A percentile compares a stretch with the other conserved stretches of the same genome.
Evolutionary conservation across 2,797 vertebrate genomes (phyloP).

Genomic region (Tarsius wallacei): DNA sequence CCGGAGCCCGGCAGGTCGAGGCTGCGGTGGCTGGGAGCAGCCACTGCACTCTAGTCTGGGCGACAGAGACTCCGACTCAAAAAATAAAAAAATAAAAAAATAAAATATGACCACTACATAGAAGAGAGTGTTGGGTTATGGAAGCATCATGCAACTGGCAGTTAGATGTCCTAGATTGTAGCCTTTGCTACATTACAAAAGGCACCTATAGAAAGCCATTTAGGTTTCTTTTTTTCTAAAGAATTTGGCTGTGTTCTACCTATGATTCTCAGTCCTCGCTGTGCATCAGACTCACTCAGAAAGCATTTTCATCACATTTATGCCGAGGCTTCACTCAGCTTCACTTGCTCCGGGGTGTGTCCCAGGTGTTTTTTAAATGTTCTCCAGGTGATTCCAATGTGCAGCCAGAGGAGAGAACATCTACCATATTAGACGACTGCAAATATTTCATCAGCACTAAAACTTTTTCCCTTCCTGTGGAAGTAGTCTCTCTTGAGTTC

Average conservation of each 20-base stretch:
- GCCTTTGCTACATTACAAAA: not conserved
- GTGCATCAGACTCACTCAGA: not conserved
- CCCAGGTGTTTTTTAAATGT: not conserved
- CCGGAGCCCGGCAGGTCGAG: too few species aligned
- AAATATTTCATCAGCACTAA: not conserved
- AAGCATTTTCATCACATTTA: not conserved
- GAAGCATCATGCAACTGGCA: not conserved
- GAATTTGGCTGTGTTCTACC: not conserved
- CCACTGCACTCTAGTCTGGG: too few species aligned
- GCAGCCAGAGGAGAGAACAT: not conserved
- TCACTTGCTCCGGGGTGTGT: not conserved
- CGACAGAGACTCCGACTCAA: too few species aligned
- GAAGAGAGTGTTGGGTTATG: rapidly evolving
- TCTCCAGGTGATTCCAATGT: not conserved
- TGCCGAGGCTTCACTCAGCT: too few species aligned
- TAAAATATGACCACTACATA: not conserved
- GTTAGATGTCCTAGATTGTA: not conserved
- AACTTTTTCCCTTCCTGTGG: not conserved
- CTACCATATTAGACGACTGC: not conserved
- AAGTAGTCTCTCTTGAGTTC: not conserved
- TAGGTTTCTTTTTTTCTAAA: not conserved
- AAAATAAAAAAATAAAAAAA: too few species aligned
- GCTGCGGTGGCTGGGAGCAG: too few species aligned
- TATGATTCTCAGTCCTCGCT: not conserved
- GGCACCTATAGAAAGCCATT: not conserved